phyloP scores from a whole-genome alignment of 2,113 vertebrate species.

The Saguinus midas region DNA sequence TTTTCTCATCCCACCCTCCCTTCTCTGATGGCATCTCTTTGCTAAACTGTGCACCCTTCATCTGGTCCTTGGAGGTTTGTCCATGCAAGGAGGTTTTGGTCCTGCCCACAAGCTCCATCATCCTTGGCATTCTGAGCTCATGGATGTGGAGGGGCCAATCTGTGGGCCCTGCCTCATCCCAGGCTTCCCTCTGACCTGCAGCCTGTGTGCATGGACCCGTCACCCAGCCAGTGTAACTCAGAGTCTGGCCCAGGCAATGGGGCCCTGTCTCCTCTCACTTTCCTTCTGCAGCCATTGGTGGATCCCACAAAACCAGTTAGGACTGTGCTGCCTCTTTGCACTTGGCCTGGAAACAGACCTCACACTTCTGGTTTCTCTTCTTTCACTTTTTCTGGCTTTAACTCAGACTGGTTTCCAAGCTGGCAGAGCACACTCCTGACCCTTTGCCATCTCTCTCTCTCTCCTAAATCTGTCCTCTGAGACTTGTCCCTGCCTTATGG shows the following conservation, averaged over 20 bases:
- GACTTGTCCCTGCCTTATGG: accelerated
- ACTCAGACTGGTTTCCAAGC: not conserved
- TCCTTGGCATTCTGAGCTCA: accelerated
- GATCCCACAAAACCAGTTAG: not conserved
- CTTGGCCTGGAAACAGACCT: not conserved
- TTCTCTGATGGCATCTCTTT: not conserved
- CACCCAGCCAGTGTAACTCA: not conserved
- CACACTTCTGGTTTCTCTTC: accelerated
- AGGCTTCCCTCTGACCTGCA: not conserved
- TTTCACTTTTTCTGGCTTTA: accelerated
- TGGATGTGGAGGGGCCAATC: accelerated
- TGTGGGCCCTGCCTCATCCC: not conserved
- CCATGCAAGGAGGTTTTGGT: accelerated
- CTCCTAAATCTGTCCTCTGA: not conserved
- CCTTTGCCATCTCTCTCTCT: accelerated
- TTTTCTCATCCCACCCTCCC: not conserved
- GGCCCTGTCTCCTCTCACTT: too few relatives aligned
- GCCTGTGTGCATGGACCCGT: not conserved
- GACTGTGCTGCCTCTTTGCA: not conserved
- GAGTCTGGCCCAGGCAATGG: not conserved
- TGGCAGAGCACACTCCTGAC: accelerated
- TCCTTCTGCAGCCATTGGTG: not conserved
- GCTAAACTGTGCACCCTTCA: not conserved
- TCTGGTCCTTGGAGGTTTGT: not conserved
- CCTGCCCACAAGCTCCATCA: not conserved